These are phyloP conservation scores for Coccyzus lansbergi DNA, from an alignment of 2,797 vertebrate genomes.

Conservation along the genomic window DNA sequence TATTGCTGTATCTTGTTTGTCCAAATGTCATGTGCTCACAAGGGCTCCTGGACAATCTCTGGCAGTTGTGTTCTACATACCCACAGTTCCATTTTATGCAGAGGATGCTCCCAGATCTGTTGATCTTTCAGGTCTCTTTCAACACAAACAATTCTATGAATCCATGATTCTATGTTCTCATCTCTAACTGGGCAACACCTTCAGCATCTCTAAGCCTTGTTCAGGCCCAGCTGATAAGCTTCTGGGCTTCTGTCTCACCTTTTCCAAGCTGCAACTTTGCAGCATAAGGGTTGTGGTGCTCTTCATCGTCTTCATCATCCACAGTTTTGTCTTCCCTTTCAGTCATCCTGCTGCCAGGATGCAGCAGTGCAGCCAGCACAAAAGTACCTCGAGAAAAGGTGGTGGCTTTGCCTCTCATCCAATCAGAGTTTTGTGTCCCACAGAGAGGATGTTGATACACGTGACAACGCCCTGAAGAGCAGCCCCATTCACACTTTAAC, in stretches of 20 bases:
- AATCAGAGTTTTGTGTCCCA: conserved; percentile 3
- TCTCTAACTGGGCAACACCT: background rate
- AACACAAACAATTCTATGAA: too few species aligned
- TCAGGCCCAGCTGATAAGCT: background rate
- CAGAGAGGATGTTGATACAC: background rate
- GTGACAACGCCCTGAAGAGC: conserved; percentile 2
- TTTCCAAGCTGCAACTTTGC: background rate
- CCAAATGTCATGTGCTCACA: too few species aligned
- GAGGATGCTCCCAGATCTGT: too few species aligned
- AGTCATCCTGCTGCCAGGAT: background rate
- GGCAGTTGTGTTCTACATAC: too few species aligned
- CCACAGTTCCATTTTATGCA: too few species aligned
- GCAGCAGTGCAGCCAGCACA: background rate
- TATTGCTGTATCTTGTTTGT: too few species aligned
- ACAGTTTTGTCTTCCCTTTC: background rate
- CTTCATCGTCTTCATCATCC: background rate
- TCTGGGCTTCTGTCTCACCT: background rate
- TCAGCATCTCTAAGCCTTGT: background rate
- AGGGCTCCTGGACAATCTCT: too few species aligned
- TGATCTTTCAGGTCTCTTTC: too few species aligned
- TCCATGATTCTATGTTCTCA: background rate
- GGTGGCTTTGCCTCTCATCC: background rate
- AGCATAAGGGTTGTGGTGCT: background rate
- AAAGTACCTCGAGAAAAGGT: background rate
- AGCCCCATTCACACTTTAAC: background rate